Percentiles rank a stretch among this genome's conserved stretches.
Evolutionary conservation across 2,797 vertebrate genomes (phyloP).

Genomic region (Discoglossus pictus): DNA sequence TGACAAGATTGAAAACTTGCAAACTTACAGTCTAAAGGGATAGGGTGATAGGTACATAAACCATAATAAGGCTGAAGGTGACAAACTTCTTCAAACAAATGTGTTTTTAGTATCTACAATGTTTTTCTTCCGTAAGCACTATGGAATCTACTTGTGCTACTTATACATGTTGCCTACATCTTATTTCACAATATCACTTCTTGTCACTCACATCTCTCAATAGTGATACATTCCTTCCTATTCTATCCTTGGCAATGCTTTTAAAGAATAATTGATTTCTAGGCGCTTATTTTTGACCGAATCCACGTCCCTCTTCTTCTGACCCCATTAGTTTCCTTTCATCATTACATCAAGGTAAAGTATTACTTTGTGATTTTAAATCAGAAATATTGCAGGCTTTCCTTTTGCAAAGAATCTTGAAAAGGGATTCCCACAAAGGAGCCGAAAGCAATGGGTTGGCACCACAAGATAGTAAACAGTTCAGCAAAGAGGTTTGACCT

Average conservation of each 20-base stretch:
- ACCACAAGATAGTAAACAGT: slow-evolving; percentile 1
- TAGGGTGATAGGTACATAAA: too few relatives aligned
- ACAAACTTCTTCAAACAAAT: too few relatives aligned
- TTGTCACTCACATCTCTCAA: too few relatives aligned
- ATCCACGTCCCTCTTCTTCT: slow-evolving; percentile 26
- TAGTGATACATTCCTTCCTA: too few relatives aligned
- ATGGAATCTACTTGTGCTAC: too few relatives aligned
- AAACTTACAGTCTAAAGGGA: too few relatives aligned
- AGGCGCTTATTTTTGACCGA: background rate
- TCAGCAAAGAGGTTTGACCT: background rate
- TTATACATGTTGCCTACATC: too few relatives aligned
- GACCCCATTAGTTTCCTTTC: slow-evolving; percentile 43
- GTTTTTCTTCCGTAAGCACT: too few relatives aligned
- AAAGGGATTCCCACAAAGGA: background rate
- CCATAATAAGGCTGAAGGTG: too few relatives aligned
- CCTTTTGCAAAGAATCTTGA: background rate
- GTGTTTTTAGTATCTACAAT: too few relatives aligned
- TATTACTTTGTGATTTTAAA: background rate
- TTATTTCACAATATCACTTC: too few relatives aligned
- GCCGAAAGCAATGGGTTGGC: background rate
- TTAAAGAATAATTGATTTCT: slow-evolving; percentile 29
- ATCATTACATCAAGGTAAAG: slow-evolving; percentile 23
- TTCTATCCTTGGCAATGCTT: slow-evolving; percentile 34
- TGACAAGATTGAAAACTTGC: too few relatives aligned
- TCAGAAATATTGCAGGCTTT: slow-evolving; percentile 15